Base-by-base conservation (phyloP, 1,140 invertebrate genomes). In the Metopolophium dirhodum region DNA sequence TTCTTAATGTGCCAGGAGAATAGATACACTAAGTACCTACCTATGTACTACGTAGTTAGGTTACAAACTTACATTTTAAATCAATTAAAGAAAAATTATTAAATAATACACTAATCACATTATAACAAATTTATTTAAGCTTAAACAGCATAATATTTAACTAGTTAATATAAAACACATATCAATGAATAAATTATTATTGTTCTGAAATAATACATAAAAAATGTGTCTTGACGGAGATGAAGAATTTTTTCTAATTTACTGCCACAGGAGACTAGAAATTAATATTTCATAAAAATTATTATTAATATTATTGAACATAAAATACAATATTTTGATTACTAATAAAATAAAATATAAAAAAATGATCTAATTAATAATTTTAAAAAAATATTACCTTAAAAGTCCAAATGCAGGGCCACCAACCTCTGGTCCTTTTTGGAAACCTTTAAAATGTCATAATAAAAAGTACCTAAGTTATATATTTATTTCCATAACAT, bases 261-360 rank as follows among this genome's bases (percentile, higher is more conserved):
- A 89, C 87, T 89, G 87, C 87, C 87, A 89, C n/a, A 89, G n/a
- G n/a, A 89, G 87, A 11, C 87, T 89, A 54, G 37, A 89, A 89
- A 35, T 49, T 54, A 54, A 37, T 37, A 54, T 22, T 54, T 54
- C 51, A 87, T 22, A 14, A 22, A 87, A 11, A 54, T 35, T 11
- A 89, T 37, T 54, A 51, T n/a, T 35, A 35, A 26, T 23, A 23
- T 37, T 35, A 54, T 20, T 23, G 4, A 89, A 89, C n/a, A 54
- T 26, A 54, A 35, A 35, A 2, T 0, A 54, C 20, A 37, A 54
- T 89, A 37, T 30, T 89, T 23, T 23, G 3, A 11, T 26, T 22
- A n/a, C 18, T 26, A 1, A n/a, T 87, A 35, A 35, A n/a, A 49
- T 35, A 88, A 22, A 87, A 49, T 45, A 87, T 14, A 82, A 82